A percentile compares a stretch with the other conserved stretches of the same genome.
These are phyloP conservation scores for Platichthys stellatus DNA, from an alignment of 2,113 vertebrate species.

Conservation along the genomic window DNA sequence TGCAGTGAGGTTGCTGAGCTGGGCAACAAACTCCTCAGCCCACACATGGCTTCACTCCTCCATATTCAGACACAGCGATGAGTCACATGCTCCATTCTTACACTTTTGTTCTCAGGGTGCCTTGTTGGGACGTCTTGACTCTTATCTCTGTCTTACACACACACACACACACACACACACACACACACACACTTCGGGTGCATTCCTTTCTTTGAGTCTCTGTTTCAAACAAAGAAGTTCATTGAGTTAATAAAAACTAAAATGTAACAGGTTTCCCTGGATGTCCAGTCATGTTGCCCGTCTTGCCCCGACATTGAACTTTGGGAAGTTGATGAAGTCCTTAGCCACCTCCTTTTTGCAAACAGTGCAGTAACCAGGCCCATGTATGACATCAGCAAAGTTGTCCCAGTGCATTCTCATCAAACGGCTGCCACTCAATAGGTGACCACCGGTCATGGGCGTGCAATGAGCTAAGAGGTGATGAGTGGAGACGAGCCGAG, in stretches of 20 bases:
- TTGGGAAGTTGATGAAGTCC: slow-evolving; percentile 56
- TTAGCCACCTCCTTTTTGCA: slow-evolving; percentile 70
- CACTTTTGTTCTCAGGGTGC: slow-evolving; percentile 78
- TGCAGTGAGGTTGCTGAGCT: slow-evolving; percentile 69
- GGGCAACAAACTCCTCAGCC: slow-evolving; percentile 71
- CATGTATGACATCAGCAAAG: slow-evolving; percentile 70
- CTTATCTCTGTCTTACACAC: slow-evolving; percentile 48
- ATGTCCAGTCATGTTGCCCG: slow-evolving; percentile 8
- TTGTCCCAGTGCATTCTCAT: slow-evolving; percentile 71
- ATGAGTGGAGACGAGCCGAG: slow-evolving; percentile 40
- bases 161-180: slow-evolving; percentile 29
- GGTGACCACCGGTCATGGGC: slow-evolving; percentile 55
- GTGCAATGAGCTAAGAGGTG: slow-evolving; percentile 46
- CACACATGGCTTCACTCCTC: slow-evolving; percentile 77
- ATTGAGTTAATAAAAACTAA: background rate
- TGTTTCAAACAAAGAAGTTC: slow-evolving; percentile 6
- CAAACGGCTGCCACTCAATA: slow-evolving; percentile 65
- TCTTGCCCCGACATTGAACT: slow-evolving; percentile 54
- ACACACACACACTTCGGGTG: slow-evolving; percentile 7
- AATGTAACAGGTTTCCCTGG: background rate
- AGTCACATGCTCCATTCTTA: slow-evolving; percentile 82
- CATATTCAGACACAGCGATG: slow-evolving; percentile 78
- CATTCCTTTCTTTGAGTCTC: slow-evolving; percentile 18
- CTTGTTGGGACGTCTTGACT: slow-evolving; percentile 72
- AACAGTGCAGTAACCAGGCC: slow-evolving; percentile 56